Percentiles rank a stretch among this genome's conserved stretches.
phyloP scores from a whole-genome alignment of 2,113 vertebrate species.

The Lethenteron camtschaticum region DNA sequence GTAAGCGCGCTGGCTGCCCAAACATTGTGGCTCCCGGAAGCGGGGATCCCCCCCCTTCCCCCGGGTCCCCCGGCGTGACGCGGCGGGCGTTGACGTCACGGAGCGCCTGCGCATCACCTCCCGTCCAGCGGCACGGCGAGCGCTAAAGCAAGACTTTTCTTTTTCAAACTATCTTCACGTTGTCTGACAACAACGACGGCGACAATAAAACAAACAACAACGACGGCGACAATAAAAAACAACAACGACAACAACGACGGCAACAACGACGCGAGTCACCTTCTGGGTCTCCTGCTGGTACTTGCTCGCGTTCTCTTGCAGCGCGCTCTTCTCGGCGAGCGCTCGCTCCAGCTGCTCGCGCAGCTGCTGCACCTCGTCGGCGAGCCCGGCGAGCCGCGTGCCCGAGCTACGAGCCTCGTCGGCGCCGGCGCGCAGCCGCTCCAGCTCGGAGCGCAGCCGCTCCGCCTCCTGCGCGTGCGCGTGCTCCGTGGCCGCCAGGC shows the following conservation, averaged over 20 bases:
- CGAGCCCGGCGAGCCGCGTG: constrained; percentile 38
- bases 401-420: constrained; percentile 56
- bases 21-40: no score
- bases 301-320: constrained; percentile 54
- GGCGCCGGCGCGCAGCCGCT: constrained; percentile 43
- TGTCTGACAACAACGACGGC: not conserved
- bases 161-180: no score
- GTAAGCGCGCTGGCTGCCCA: no score
- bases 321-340: constrained; percentile 59
- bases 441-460: constrained; percentile 41
- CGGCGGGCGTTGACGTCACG: no score
- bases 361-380: constrained; percentile 63
- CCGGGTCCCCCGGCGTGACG: no score
- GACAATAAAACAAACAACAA: not conserved
- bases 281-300: constrained; percentile 69
- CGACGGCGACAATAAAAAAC: not conserved
- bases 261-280: constrained; percentile 16
- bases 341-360: constrained; percentile 50
- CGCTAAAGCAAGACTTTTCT: no score
- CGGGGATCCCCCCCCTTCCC: no score
- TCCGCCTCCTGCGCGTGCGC: constrained; percentile 44
- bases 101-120: no score
- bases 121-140: no score
- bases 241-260: not conserved
- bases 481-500: constrained; percentile 32